Base-by-base conservation (phyloP, 2,888 invertebrate genomes). In the Philereme transversata region DNA sequence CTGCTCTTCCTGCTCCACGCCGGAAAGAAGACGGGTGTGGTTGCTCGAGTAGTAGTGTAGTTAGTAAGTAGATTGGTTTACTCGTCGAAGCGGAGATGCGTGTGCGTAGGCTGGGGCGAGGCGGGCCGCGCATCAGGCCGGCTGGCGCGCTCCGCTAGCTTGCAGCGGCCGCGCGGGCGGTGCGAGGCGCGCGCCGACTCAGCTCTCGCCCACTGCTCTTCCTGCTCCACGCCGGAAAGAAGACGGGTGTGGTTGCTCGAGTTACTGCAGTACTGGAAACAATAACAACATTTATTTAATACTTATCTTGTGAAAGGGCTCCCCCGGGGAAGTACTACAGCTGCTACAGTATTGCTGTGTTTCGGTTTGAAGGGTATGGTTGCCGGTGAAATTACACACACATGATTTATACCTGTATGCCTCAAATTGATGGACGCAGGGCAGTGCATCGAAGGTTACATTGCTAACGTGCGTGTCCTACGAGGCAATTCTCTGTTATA, bases 151-250 rank as follows among this genome's bases (percentile, higher is more conserved):
- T 57, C 62, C 9, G 79, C 65, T 51, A 79, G 74, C 57, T 79
- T 51, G 45, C 60, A 62, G 48, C 81, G 78, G 0, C 80, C 80
- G 60, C 95, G 22, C 22, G 22, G 22, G 22, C 22, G 22, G 22
- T 22, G 22, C 22, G 22, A 22, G 22, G 22, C 22, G 22, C 22
- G 80, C 36, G 84, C 86, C 8, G 86, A 84, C 68, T 93, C 90
- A 44, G 97, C 96, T 77, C 96, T 96, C 11, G 94, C 85, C 97
- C 98, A 98, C 85, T 98, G 98, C 33, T 89, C 86, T 43, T 93
- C 88, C 80, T 98, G 98, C 65, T 95, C 96, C 2, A 95, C 93
- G 0, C 95, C 96, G 68, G 86, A 72, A 57, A 95, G 72, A 8
- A 94, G 81, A 1, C 76, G 78, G 0, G 83, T 79, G 3, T 64